Percentiles rank a stretch among this genome's conserved stretches.
phyloP scores from a whole-genome alignment of 23 tunicate genomes.

The Trididemnum nubilum region DNA sequence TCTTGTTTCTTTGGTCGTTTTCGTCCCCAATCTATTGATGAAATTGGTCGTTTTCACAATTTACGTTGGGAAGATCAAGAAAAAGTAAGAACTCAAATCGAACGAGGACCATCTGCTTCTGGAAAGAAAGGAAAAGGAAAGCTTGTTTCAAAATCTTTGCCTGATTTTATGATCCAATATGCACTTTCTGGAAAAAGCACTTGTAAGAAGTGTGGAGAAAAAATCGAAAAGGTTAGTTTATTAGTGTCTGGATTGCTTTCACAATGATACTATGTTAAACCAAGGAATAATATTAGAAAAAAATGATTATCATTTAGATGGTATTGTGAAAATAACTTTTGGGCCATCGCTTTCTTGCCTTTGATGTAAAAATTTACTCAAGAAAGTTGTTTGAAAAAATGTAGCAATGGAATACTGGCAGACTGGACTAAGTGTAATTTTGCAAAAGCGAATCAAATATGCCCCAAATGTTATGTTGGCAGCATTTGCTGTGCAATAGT shows the following conservation, averaged over 20 bases:
- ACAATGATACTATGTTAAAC: no score
- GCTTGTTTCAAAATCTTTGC: constrained; percentile 44
- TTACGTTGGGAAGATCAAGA: constrained; percentile 94
- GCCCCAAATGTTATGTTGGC: no score
- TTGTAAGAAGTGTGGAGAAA: constrained; percentile 83
- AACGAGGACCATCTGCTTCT: constrained; percentile 11
- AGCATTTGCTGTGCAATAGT: no score
- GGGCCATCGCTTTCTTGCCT: no score
- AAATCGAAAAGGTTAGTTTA: constrained; percentile 79
- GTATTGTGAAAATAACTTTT: no score
- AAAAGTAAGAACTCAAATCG: constrained; percentile 75
- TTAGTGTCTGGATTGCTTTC: neutral
- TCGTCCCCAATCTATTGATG: constrained; percentile 65
- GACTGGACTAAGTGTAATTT: no score
- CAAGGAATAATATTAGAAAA: no score
- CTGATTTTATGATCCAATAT: constrained; percentile 86
- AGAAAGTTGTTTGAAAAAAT: no score
- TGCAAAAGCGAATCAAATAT: no score
- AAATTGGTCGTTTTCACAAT: constrained; percentile 62
- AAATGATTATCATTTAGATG: no score
- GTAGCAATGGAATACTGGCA: no score
- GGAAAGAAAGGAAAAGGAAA: constrained; percentile 2
- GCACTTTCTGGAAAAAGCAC: constrained; percentile 78
- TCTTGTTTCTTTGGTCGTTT: constrained; percentile 81
- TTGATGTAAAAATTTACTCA: no score